Conservation (phyloP, 2,888 invertebrate genomes). For the Yponomeuta cagnagella region DNA sequence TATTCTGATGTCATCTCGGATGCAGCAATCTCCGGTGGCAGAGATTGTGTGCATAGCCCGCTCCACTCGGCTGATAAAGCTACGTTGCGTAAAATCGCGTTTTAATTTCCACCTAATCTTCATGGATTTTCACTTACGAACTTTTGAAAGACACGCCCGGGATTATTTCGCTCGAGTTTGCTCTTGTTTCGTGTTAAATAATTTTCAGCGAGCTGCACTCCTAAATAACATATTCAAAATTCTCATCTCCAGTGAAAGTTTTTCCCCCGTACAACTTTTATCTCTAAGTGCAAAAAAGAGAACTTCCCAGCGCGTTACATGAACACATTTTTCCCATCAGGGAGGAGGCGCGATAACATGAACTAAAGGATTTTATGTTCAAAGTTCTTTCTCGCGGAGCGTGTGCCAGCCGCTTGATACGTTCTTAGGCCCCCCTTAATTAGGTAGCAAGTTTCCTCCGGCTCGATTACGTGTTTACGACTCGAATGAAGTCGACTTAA, state of each 20-base stretch:
- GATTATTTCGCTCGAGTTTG: too few species aligned
- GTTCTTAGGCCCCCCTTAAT: slow-evolving; percentile 45
- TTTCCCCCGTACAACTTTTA: slow-evolving; percentile 22
- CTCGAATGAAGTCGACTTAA: slow-evolving; percentile 19
- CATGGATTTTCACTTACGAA: neutral
- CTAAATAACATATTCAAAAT: slow-evolving; percentile 11
- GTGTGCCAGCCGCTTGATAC: slow-evolving; percentile 16
- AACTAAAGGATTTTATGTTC: slow-evolving; percentile 53
- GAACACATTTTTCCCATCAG: slow-evolving; percentile 57
- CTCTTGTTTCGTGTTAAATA: neutral
- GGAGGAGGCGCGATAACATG: slow-evolving; percentile 47
- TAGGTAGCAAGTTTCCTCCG: slow-evolving; percentile 30
- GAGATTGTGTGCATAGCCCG: slow-evolving; percentile 43
- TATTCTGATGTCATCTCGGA: slow-evolving; percentile 60
- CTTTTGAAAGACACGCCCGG: neutral
- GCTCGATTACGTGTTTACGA: slow-evolving; percentile 24
- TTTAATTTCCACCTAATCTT: slow-evolving; percentile 7
- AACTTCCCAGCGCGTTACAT: slow-evolving; percentile 46
- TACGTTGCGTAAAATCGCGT: slow-evolving; percentile 10
- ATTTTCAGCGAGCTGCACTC: neutral
- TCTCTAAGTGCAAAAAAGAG: slow-evolving; percentile 32
- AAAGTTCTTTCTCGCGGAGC: slow-evolving; percentile 25
- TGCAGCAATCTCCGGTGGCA: slow-evolving; percentile 46
- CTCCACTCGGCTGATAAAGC: slow-evolving; percentile 26
- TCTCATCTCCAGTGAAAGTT: neutral